A percentile compares a stretch with the other conserved stretches of the same genome.
Conservation (phyloP, 1,140 invertebrate genomes). For the Drosophila truncata region DNA sequence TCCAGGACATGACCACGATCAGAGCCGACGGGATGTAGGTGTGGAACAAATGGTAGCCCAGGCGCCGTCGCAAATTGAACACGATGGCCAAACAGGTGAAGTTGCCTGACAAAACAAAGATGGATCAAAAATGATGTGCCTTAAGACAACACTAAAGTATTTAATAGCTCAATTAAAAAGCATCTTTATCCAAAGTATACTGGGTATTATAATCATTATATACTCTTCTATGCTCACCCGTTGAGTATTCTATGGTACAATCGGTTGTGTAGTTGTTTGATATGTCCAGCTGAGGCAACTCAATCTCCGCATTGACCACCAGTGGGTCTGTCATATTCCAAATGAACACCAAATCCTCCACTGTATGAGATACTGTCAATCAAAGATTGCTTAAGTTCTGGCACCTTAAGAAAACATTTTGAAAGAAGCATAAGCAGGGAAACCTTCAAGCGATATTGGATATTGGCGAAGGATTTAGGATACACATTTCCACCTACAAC, state of each 20-base stretch:
- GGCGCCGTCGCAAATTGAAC: conserved; percentile 92
- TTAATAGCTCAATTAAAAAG: background rate
- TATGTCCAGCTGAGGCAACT: conserved; percentile 94
- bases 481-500: conserved; percentile 88
- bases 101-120: conserved; percentile 87
- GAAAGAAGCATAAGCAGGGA: background rate
- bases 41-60: conserved; percentile 95
- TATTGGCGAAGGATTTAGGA: background rate
- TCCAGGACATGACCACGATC: conserved; percentile 97
- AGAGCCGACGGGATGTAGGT: conserved; percentile 96
- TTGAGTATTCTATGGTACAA: conserved; percentile 95
- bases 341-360: conserved; percentile 93
- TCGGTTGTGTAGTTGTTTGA: conserved; percentile 94
- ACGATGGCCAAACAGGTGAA: conserved; percentile 95
- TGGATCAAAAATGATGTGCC: too few species aligned
- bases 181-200: background rate
- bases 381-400: conserved; percentile 9
- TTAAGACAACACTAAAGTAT: background rate
- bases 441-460: conserved; percentile 1
- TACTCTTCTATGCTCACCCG: conserved; percentile 86
- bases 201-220: background rate
- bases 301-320: conserved; percentile 94
- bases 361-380: conserved; percentile 91
- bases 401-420: conserved; percentile 41
- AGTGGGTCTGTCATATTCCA: conserved; percentile 95